These are phyloP conservation scores for Diacarnus erythraeanus DNA, from an alignment of 37 sponge, comb jelly and placozoan species.

Conservation along the genomic window DNA sequence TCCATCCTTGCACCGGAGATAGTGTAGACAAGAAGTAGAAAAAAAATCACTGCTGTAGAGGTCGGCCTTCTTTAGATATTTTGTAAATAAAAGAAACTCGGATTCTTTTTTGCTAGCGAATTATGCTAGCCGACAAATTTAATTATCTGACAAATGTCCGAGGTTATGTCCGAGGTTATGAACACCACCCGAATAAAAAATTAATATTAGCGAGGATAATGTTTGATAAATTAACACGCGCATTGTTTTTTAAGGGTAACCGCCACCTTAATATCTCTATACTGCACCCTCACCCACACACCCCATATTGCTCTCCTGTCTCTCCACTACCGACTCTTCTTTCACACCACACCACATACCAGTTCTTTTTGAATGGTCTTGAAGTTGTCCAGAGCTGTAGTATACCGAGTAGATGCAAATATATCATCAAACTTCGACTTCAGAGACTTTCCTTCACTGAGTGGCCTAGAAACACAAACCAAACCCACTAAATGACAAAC, in stretches of 20 bases:
- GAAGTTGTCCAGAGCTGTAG: slow-evolving; percentile 79
- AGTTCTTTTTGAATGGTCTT: slow-evolving; percentile 52
- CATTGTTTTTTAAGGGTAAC: too few relatives aligned
- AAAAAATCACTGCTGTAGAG: too few relatives aligned
- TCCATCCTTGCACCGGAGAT: slow-evolving; percentile 42
- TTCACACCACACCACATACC: slow-evolving; percentile 45
- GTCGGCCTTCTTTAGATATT: too few relatives aligned
- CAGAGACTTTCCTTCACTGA: slow-evolving; percentile 87
- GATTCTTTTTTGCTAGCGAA: too few relatives aligned
- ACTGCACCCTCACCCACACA: slow-evolving; percentile 3
- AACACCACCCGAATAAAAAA: too few relatives aligned
- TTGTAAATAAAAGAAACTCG: too few relatives aligned
- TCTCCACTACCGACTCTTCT: background rate
- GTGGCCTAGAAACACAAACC: slow-evolving; percentile 66
- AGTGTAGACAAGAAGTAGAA: too few relatives aligned
- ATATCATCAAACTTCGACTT: slow-evolving; percentile 98
- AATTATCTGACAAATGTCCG: too few relatives aligned
- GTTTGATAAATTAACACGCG: too few relatives aligned
- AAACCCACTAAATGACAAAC: background rate
- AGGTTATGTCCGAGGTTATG: too few relatives aligned
- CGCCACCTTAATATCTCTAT: slow-evolving; percentile 40
- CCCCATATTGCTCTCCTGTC: background rate
- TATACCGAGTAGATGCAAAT: slow-evolving; percentile 86
- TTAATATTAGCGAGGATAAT: too few relatives aligned
- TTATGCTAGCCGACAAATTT: too few relatives aligned